phyloP scores from a whole-genome alignment of 2,888 invertebrate genomes.

The Cyrtodaria siliqua region DNA sequence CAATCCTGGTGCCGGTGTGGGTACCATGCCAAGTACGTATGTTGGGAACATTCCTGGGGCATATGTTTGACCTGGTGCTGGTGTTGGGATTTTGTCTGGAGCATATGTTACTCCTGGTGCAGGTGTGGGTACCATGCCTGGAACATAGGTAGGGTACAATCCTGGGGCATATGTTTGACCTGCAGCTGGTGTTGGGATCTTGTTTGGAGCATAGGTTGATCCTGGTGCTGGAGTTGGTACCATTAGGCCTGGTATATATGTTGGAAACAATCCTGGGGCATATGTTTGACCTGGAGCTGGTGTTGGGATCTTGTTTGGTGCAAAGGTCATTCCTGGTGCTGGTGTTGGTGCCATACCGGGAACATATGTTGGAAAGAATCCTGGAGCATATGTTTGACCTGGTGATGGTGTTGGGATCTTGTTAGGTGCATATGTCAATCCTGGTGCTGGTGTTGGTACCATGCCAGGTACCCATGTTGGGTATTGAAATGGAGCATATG shows the following conservation, averaged over 20 bases:
- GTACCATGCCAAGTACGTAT: no score
- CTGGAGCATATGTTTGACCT: conserved; percentile 62
- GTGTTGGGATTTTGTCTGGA: no score
- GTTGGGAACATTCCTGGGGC: no score
- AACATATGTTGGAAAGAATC: conserved; percentile 56
- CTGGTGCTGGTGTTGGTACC: conserved; percentile 67
- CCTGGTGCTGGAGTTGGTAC: conserved; percentile 64
- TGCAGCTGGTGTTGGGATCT: conserved; percentile 61
- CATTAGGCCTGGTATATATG: conserved; percentile 62
- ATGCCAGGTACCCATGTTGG: conserved; percentile 62
- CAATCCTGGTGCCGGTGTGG: no score
- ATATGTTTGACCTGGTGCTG: no score
- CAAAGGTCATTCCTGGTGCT: conserved; percentile 50
- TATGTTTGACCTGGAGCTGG: conserved; percentile 59
- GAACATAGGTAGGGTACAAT: conserved; percentile 65
- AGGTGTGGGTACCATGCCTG: no score
- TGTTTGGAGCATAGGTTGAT: conserved; percentile 52
- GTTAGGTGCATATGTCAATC: conserved; percentile 60
- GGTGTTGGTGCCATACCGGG: conserved; percentile 66
- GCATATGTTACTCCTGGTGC: no score
- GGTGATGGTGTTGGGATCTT: conserved; percentile 63
- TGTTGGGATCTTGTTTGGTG: conserved; percentile 63
- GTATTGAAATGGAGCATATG: conserved; percentile 50
- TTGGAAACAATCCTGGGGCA: conserved; percentile 56
- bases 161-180: conserved; percentile 64